Evolutionary conservation across 35 echinoderm and acorn worm genomes (phyloP).

Genomic region (Anneissia japonica): DNA sequence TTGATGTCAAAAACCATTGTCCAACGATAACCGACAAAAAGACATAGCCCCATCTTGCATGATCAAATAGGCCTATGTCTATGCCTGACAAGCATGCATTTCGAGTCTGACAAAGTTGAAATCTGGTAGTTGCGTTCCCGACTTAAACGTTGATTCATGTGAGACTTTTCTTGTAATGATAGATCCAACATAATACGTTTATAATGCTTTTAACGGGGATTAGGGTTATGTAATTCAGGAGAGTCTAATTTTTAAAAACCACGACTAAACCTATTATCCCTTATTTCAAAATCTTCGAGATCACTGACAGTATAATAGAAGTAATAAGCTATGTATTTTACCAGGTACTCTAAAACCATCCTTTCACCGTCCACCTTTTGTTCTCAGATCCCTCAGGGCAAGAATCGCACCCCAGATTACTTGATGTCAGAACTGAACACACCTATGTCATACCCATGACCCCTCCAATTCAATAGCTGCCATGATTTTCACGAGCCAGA

Average conservation of each 20-base stretch:
- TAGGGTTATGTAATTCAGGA: too few species aligned
- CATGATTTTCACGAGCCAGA: not conserved
- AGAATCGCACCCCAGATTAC: not conserved
- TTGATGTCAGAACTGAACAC: not conserved
- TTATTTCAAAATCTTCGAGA: not conserved
- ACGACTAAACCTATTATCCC: not conserved
- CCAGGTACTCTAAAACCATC: not conserved
- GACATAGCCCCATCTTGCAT: too few species aligned
- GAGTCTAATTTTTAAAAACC: not conserved
- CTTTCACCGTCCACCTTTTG: not conserved
- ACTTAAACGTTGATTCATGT: too few species aligned
- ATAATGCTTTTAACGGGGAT: too few species aligned
- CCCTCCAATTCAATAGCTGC: not conserved
- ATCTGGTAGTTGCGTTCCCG: too few species aligned
- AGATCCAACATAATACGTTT: too few species aligned
- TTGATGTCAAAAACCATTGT: too few species aligned
- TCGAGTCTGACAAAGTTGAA: too few species aligned
- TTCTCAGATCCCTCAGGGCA: not conserved
- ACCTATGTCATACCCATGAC: not conserved
- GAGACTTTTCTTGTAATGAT: too few species aligned
- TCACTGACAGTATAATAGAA: not conserved
- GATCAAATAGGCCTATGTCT: too few species aligned
- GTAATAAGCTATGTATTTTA: not conserved
- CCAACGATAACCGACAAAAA: too few species aligned
- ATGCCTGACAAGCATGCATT: too few species aligned